phyloP scores from a whole-genome alignment of 2,113 vertebrate species.

The Colossoma macropomum region DNA sequence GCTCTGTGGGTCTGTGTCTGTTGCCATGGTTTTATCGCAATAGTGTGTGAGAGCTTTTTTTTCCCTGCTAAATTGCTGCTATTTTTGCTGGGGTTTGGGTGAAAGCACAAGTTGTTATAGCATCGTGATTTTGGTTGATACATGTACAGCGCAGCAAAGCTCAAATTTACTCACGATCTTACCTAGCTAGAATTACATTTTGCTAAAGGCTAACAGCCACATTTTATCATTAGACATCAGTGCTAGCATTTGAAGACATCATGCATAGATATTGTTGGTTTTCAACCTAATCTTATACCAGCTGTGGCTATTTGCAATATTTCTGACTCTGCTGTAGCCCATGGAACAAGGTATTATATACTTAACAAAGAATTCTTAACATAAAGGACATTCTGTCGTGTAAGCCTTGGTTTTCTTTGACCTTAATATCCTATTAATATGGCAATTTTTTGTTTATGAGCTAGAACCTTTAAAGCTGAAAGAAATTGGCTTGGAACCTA shows the following conservation, averaged over 20 bases:
- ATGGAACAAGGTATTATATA: background rate
- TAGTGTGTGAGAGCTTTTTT: constrained; percentile 33
- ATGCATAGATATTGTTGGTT: background rate
- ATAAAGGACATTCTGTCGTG: too few relatives aligned
- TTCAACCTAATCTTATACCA: background rate
- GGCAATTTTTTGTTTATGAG: too few relatives aligned
- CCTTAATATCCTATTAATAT: too few relatives aligned
- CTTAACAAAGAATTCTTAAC: too few relatives aligned
- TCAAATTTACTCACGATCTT: background rate
- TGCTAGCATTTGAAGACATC: too few relatives aligned
- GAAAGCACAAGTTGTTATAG: background rate
- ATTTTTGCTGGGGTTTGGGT: constrained; percentile 25
- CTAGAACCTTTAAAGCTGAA: background rate
- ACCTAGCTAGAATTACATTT: background rate
- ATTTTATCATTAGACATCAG: background rate
- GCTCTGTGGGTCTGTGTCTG: constrained; percentile 60
- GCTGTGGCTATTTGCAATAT: background rate
- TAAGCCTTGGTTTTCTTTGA: too few relatives aligned
- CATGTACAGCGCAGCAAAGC: background rate
- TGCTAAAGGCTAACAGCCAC: background rate
- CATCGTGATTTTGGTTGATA: background rate
- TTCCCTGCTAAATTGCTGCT: constrained; percentile 44
- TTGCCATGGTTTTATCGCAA: constrained; percentile 78
- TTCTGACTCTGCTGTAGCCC: too few relatives aligned
- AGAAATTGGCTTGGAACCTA: background rate